Percentiles rank a stretch among this genome's conserved stretches.
Evolutionary conservation across 2,888 invertebrate genomes (phyloP).

Genomic region (Sepioteuthis lessoniana): DNA sequence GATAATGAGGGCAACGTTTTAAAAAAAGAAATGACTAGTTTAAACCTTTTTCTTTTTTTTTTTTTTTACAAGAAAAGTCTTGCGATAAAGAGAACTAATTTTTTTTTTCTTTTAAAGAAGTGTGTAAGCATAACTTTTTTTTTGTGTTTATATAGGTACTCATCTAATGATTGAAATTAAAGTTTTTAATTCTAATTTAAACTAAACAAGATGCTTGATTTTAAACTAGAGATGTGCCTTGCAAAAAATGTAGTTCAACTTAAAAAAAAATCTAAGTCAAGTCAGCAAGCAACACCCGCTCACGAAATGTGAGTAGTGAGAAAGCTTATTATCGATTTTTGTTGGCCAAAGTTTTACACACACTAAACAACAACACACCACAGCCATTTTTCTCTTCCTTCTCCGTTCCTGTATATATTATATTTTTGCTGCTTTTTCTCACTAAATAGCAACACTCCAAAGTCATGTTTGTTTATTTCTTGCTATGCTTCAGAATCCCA

Average conservation of each 20-base stretch:
- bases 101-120: background rate
- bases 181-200: background rate
- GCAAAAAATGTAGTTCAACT: constrained; percentile 46
- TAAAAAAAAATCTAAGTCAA: constrained; percentile 42
- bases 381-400: constrained; percentile 25
- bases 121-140: background rate
- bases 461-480: constrained; percentile 43
- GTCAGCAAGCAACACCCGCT: constrained; percentile 45
- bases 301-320: constrained; percentile 43
- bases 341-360: constrained; percentile 62
- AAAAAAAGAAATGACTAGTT: background rate
- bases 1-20: background rate
- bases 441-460: constrained; percentile 51
- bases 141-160: background rate
- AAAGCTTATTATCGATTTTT: constrained; percentile 64
- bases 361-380: background rate
- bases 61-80: background rate
- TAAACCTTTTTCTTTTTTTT: no score
- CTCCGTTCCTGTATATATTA: constrained; percentile 44
- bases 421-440: constrained; percentile 55
- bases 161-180: background rate
- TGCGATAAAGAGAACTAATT: background rate
- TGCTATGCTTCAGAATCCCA: constrained; percentile 64
- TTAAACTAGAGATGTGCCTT: constrained; percentile 50
- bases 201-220: background rate